Evolutionary conservation across 2,888 invertebrate genomes (phyloP), one percentile per base, ranked within the genome.

Genomic region (Chorisops tibialis): DNA sequence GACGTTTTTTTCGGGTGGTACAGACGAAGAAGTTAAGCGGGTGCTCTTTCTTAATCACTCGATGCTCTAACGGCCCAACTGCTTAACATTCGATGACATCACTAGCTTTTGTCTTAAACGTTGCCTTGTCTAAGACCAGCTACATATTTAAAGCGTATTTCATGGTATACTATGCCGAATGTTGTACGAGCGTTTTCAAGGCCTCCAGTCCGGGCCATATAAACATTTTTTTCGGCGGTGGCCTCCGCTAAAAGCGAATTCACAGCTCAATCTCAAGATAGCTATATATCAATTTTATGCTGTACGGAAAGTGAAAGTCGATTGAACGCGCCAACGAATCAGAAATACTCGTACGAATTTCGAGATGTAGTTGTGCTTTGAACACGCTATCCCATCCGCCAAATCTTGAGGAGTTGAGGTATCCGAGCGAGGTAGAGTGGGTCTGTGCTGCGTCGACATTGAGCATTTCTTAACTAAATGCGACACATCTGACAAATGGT

Each of bases 371-470:
- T 19, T 19, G 18, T 16, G 5, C 47, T 14, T 1, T 18, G 14
- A 6, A 12, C 48, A 41, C 6, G 41, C 41, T 5, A 16, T 16
- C 5, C n/a, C 41, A 11, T 5, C 41, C 6, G 12, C 9, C 16
- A 16, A n/a, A 6, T 41, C 9, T n/a, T 45, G 11, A n/a, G n/a
- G n/a, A n/a, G 19, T 19, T 18, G 19, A 45, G 14, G 22, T 21
- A 21, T 5, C 11, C 22, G 48, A 5, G 11, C 18, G 12, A n/a
- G 22, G 48, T 48, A 18, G 18, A 21, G 11, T 19, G 9, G 24
- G 41, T 18, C 21, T 39, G 39, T 39, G 39, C 39, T 54, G 24
- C 54, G 54, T 54, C 54, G 54, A 54, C 54, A 54, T 54, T 54
- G 54, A 54, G 24, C 37, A 41, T 30, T 30, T 30, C 30, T 30